Evolutionary conservation across 1,140 invertebrate species (phyloP).

Genomic region (Heliconius himera): DNA sequence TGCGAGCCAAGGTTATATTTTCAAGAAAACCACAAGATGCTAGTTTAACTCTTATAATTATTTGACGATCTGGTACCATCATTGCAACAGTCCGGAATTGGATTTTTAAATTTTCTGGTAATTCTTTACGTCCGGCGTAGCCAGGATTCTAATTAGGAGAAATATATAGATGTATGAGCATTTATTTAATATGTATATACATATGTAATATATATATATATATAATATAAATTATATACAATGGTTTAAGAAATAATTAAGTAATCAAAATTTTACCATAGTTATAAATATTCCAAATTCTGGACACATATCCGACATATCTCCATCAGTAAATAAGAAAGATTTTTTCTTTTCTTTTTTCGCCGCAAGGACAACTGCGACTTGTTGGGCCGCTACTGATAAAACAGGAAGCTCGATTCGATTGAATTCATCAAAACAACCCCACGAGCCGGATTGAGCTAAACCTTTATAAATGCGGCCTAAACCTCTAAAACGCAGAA

Average conservation of each 20-base stretch:
- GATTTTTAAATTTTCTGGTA: slow-evolving; percentile 98
- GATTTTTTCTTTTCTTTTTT: slow-evolving; percentile 95
- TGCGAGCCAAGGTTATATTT: slow-evolving; percentile 96
- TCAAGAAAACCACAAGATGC: slow-evolving; percentile 98
- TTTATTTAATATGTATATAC: not conserved
- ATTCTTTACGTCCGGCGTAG: slow-evolving; percentile 96
- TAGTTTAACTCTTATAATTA: slow-evolving; percentile 97
- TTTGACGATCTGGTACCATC: slow-evolving; percentile 99
- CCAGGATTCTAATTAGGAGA: slow-evolving; percentile 91
- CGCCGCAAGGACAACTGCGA: slow-evolving; percentile 94
- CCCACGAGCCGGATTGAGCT: slow-evolving; percentile 97
- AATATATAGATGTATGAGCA: not conserved
- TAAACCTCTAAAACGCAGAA: slow-evolving; percentile 84
- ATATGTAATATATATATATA: no score
- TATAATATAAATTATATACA: not conserved
- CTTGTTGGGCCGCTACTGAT: slow-evolving; percentile 98
- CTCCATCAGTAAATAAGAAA: slow-evolving; percentile 97
- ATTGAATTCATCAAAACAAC: slow-evolving; percentile 98
- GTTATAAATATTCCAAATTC: slow-evolving; percentile 99
- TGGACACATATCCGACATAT: slow-evolving; percentile 94
- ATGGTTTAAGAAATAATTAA: not conserved
- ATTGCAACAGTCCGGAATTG: slow-evolving; percentile 98
- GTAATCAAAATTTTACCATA: slow-evolving; percentile 86
- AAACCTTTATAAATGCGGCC: slow-evolving; percentile 95
- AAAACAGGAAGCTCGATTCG: slow-evolving; percentile 96